Evolutionary conservation across 2,888 invertebrate genomes (phyloP), one percentile per base, ranked within the genome.

Genomic region (Ommatoiulus sabulosus): DNA sequence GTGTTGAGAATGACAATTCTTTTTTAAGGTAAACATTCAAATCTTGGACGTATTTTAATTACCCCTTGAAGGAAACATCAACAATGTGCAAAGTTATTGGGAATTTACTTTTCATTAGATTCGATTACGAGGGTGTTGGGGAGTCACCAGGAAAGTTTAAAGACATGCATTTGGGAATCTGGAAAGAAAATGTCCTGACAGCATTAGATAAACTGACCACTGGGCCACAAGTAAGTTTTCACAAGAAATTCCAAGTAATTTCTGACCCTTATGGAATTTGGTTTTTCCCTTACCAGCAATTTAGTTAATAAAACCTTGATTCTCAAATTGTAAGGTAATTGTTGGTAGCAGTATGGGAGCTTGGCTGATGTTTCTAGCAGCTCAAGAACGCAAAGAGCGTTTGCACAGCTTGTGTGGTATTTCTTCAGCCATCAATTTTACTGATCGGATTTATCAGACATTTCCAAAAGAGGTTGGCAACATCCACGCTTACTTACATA

Each of bases 271-370:
- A 48, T 10, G 48, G 3, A 48, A 48, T 48, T 48, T 35, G 35
- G 2, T 35, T 35, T 20, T 85, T 10, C 12, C 48, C 48, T 48
- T 12, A 52, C 15, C 17, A 52, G 17, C 12, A 52, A 7, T 52
- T 8, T 52, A 52, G 52, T 52, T 52, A 52, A 12, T 52, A 52
- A 52, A 52, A 15, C 12, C 17, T 35, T 35, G 35, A 35, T 35
- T 35, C 35, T 35, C 35, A 35, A 35, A 0, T 35, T 35, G 20
- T 57, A 10, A 89, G 89, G 12, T 89, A 3, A n/a, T 89, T 24
- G 85, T 89, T 8, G 89, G 89, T 12, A 87, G 87, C 48, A 89
- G 89, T 46, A 46, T 89, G 87, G 89, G 89, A 87, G 84, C 44
- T 80, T 89, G 89, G 89, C 17, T 89, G 15, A 48, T 46, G 46